A percentile compares a stretch with the other conserved stretches of the same genome.
These are phyloP conservation scores for Tachina grossa DNA, from an alignment of 2,888 invertebrate species.

Conservation along the genomic window DNA sequence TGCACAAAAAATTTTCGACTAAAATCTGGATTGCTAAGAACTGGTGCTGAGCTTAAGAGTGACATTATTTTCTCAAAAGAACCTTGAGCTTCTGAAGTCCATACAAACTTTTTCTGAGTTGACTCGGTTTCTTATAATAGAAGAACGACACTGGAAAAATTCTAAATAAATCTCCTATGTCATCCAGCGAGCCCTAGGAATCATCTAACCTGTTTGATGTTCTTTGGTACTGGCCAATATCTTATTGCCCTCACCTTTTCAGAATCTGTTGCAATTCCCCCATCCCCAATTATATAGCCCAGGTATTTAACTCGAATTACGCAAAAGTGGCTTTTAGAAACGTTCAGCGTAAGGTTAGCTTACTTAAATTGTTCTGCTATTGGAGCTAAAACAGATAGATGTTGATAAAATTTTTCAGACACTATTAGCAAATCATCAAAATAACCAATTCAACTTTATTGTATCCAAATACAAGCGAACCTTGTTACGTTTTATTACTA, in stretches of 20 bases:
- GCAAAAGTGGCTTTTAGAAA: conserved; percentile 26
- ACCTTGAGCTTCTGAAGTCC: conserved; percentile 39
- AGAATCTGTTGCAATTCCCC: conserved; percentile 12
- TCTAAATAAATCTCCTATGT: conserved; percentile 67
- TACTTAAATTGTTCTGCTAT: conserved; percentile 38
- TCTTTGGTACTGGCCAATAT: conserved; percentile 11
- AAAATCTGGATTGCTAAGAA: conserved; percentile 30
- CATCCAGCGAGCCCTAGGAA: conserved; percentile 71
- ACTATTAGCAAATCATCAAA: conserved; percentile 1
- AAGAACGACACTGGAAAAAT: neutral
- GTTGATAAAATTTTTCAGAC: conserved; percentile 11
- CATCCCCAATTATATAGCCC: conserved; percentile 26
- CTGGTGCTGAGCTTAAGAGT: conserved; percentile 32
- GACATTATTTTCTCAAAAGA: conserved; percentile 44
- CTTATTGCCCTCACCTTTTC: conserved; percentile 19
- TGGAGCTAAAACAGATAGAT: neutral
- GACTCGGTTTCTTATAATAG: conserved; percentile 53
- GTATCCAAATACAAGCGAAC: too few relatives aligned
- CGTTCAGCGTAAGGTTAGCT: conserved; percentile 22
- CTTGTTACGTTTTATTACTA: conserved; percentile 14
- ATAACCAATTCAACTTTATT: conserved; percentile 12
- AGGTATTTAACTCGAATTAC: conserved; percentile 25
- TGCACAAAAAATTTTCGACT: conserved; percentile 47
- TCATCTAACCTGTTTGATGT: conserved; percentile 50
- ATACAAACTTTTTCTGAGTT: conserved; percentile 51